A percentile compares a stretch with the other conserved stretches of the same genome.
Evolutionary conservation across 1,140 invertebrate genomes (phyloP).

Genomic region (Diabrotica virgifera): DNA sequence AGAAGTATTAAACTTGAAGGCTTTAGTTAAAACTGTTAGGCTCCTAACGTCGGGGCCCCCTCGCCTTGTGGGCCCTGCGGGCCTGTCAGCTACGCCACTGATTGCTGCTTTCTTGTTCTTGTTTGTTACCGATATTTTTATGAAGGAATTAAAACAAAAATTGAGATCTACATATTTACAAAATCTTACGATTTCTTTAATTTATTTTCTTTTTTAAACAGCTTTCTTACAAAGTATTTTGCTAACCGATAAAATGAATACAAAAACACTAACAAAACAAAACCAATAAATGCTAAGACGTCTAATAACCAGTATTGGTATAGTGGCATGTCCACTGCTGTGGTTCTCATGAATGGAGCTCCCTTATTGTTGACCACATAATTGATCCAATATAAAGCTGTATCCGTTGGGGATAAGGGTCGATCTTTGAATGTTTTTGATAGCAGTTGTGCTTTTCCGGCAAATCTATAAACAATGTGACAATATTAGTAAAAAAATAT

Average conservation of each 20-base stretch:
- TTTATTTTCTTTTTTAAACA: neutral
- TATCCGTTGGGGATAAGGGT: conserved; percentile 54
- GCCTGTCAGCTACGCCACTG: no score
- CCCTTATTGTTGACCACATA: conserved; percentile 60
- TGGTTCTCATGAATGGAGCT: conserved; percentile 55
- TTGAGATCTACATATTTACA: neutral
- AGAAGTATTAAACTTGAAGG: no score
- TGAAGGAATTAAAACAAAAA: no score
- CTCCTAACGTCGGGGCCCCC: no score
- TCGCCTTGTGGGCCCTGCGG: no score
- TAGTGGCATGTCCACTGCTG: conserved; percentile 55
- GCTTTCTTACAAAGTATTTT: neutral
- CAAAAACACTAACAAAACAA: conserved; percentile 16
- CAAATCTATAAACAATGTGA: neutral
- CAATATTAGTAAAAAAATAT: no score
- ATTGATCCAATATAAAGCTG: conserved; percentile 62
- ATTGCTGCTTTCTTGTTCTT: no score
- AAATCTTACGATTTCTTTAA: neutral
- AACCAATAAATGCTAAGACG: conserved; percentile 48
- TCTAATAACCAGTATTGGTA: conserved; percentile 63
- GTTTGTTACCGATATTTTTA: no score
- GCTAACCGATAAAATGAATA: conserved; percentile 16
- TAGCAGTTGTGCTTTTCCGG: neutral
- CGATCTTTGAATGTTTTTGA: conserved; percentile 57
- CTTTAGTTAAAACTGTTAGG: no score